phyloP scores from a whole-genome alignment of 2,888 invertebrate genomes.

The Diarsia brunnea region DNA sequence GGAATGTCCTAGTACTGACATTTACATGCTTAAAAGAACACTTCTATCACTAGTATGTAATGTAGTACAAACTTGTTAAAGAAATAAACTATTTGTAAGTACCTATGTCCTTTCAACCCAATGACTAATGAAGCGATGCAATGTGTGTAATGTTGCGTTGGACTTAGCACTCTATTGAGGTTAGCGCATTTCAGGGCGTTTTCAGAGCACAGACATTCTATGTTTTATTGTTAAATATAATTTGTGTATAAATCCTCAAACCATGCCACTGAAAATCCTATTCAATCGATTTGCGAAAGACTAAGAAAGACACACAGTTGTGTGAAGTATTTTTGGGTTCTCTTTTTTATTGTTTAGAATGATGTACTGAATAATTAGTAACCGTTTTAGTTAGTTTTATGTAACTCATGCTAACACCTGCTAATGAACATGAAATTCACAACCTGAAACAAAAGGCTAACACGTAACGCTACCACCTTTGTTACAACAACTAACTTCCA shows the following conservation, averaged over 20 bases:
- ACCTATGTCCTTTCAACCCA: conserved; percentile 26
- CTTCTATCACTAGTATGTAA: too few species aligned
- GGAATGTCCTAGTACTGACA: too few species aligned
- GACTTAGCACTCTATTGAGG: conserved; percentile 1
- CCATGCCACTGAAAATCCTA: not conserved
- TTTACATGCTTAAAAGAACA: too few species aligned
- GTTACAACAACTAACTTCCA: conserved; percentile 16
- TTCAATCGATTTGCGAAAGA: not conserved
- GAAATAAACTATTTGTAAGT: too few species aligned
- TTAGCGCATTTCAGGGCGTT: conserved; percentile 44
- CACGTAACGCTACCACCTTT: conserved; percentile 3
- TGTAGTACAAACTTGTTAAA: too few species aligned
- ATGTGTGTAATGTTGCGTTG: conserved; percentile 19
- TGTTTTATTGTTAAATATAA: not conserved
- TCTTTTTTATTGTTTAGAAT: too few species aligned
- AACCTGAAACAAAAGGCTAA: conserved; percentile 16
- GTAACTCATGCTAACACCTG: too few species aligned
- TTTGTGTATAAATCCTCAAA: not conserved
- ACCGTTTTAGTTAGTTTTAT: too few species aligned
- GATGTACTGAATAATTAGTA: too few species aligned
- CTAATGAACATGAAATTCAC: conserved; percentile 27
- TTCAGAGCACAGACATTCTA: conserved; percentile 44
- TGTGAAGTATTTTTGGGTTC: too few species aligned
- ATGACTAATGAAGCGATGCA: conserved; percentile 40
- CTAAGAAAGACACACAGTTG: not conserved